phyloP scores from a whole-genome alignment of 35 echinoderm and acorn worm genomes.

The Antedon bifida region DNA sequence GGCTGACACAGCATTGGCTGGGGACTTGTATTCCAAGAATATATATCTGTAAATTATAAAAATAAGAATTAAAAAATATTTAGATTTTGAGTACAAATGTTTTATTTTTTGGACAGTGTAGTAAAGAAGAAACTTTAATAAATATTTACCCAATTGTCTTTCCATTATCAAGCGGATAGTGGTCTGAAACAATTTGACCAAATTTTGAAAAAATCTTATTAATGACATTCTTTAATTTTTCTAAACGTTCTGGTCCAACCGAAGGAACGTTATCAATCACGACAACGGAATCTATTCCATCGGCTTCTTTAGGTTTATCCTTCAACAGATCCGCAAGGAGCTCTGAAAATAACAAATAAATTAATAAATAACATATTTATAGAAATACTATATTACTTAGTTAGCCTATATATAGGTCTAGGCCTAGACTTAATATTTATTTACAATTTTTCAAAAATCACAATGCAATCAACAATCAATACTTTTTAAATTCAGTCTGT shows the following conservation, averaged over 20 bases:
- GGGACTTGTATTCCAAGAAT: conserved; percentile 74
- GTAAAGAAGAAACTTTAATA: too few relatives aligned
- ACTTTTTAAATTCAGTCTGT: too few relatives aligned
- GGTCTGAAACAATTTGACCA: conserved; percentile 79
- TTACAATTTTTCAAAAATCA: too few relatives aligned
- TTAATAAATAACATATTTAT: too few relatives aligned
- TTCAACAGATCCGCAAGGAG: conserved; percentile 63
- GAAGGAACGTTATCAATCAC: conserved; percentile 85
- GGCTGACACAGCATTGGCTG: conserved; percentile 58
- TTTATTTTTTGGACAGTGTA: too few relatives aligned
- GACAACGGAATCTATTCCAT: conserved; percentile 82
- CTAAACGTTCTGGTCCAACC: conserved; percentile 57
- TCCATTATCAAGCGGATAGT: conserved; percentile 77
- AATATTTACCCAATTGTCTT: conserved; percentile 67
- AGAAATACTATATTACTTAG: too few relatives aligned
- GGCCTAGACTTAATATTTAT: too few relatives aligned
- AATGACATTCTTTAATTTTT: conserved; percentile 82
- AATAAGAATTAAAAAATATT: conserved; percentile 9
- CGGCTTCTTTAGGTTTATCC: conserved; percentile 67
- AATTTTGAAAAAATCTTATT: conserved; percentile 82
- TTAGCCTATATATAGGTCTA: too few relatives aligned
- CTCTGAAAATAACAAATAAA: conserved; percentile 28
- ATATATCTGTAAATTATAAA: conserved; percentile 48
- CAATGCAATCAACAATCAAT: too few relatives aligned
- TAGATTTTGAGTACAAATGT: too few relatives aligned